Percentiles rank a stretch among this genome's conserved stretches.
These are phyloP conservation scores for Spermophilus dauricus DNA, from an alignment of 2,113 vertebrate species.

Conservation along the genomic window DNA sequence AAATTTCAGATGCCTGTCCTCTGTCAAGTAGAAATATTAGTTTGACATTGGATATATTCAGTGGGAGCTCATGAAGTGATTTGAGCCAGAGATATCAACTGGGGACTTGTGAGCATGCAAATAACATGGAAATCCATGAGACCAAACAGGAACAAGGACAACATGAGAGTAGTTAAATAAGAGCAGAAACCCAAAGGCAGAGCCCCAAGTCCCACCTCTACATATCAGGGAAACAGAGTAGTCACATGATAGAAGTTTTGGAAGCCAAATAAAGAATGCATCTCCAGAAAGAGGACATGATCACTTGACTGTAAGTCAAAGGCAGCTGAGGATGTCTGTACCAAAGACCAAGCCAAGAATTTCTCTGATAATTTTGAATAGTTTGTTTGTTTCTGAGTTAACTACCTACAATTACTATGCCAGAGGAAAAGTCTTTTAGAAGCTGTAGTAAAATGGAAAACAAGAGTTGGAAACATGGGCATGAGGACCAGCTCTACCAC, in stretches of 20 bases:
- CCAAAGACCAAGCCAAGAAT: slow-evolving; percentile 23
- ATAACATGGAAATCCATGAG: background rate
- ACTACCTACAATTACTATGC: background rate
- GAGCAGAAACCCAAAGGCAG: background rate
- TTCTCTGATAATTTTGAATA: slow-evolving; percentile 10
- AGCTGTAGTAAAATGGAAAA: background rate
- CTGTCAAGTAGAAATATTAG: slow-evolving; percentile 9
- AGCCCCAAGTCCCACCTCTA: no score
- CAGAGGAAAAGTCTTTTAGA: background rate
- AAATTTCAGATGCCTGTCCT: background rate
- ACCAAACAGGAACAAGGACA: background rate
- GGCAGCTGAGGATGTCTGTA: background rate
- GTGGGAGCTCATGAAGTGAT: background rate
- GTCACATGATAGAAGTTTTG: no score
- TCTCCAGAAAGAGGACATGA: background rate
- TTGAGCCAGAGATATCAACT: background rate
- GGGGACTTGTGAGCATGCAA: background rate
- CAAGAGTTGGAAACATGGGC: background rate
- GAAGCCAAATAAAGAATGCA: background rate
- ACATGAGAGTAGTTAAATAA: background rate
- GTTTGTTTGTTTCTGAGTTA: slow-evolving; percentile 36
- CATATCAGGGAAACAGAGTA: background rate
- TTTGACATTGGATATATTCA: background rate
- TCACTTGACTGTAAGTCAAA: background rate
- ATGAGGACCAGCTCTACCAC: background rate